Evolutionary conservation across 2,888 invertebrate species (phyloP).

Genomic region (Microplitis deprimator): DNA sequence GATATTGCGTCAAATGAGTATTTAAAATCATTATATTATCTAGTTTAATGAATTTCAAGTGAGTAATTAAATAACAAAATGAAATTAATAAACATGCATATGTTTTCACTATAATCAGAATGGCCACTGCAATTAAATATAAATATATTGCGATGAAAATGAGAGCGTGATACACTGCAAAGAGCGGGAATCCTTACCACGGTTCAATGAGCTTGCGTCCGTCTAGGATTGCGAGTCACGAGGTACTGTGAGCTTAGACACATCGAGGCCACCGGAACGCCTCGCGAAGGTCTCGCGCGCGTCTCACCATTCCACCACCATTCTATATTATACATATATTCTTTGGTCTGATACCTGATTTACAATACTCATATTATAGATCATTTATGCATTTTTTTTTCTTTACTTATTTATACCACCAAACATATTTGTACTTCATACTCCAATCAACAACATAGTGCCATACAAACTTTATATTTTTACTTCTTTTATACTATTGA

Average conservation of each 20-base stretch:
- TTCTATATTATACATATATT: conserved; percentile 36
- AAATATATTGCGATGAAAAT: conserved; percentile 16
- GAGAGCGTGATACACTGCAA: conserved; percentile 33
- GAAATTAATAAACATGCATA: neutral
- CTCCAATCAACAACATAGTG: neutral
- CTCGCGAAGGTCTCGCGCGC: conserved; percentile 57
- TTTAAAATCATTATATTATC: neutral
- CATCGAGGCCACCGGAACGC: conserved; percentile 63
- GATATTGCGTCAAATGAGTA: neutral
- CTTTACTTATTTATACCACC: neutral
- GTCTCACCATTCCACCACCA: conserved; percentile 45
- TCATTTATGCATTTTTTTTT: neutral
- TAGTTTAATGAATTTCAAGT: neutral
- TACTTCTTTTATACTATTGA: neutral
- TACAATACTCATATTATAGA: neutral
- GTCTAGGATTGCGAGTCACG: conserved; percentile 66
- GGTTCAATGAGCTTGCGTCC: conserved; percentile 57
- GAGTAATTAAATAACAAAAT: neutral
- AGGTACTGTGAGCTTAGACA: conserved; percentile 66
- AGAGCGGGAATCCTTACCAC: conserved; percentile 44
- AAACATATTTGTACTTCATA: neutral
- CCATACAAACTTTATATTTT: neutral
- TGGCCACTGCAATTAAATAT: conserved; percentile 6
- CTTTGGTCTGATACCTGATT: conserved; percentile 47
- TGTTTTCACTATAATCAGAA: neutral